These are phyloP conservation scores for Tympanoctomys barrerae DNA, from an alignment of 2,797 vertebrate species.

Conservation along the genomic window DNA sequence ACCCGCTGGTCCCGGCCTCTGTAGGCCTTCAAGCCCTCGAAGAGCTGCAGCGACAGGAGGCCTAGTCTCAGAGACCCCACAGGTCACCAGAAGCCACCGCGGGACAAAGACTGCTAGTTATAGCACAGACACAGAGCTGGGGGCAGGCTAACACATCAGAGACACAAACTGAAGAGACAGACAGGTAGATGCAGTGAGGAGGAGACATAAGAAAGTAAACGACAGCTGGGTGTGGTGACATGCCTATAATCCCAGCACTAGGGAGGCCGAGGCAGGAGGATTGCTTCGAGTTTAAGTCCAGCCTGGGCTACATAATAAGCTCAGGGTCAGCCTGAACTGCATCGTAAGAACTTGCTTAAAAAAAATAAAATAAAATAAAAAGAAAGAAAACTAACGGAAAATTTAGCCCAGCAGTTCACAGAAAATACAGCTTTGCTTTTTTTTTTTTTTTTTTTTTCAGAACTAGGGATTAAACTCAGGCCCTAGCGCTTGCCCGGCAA, in stretches of 20 bases:
- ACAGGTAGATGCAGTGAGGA: background rate
- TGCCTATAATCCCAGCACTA: no score
- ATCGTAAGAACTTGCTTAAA: background rate
- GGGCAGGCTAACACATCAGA: accelerated
- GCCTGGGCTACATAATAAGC: no score
- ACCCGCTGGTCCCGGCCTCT: slow-evolving; percentile 91
- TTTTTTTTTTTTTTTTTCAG: no score
- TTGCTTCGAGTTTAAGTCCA: no score
- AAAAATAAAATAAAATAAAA: no score
- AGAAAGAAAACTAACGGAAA: no score
- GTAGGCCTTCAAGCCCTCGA: slow-evolving; percentile 96
- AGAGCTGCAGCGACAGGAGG: slow-evolving; percentile 83
- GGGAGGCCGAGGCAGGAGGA: no score
- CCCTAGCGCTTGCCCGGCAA: no score
- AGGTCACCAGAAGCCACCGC: background rate
- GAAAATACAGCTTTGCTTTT: background rate
- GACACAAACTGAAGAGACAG: background rate
- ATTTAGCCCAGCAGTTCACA: background rate
- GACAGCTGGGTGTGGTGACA: no score
- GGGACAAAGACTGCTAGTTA: background rate
- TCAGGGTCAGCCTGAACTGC: no score
- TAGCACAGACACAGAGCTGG: no score
- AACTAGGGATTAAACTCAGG: no score
- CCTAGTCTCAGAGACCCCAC: background rate
- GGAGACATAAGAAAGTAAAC: background rate